Evolutionary conservation across 1,140 invertebrate species (phyloP).

Genomic region (Brachionus calyciflorus): DNA sequence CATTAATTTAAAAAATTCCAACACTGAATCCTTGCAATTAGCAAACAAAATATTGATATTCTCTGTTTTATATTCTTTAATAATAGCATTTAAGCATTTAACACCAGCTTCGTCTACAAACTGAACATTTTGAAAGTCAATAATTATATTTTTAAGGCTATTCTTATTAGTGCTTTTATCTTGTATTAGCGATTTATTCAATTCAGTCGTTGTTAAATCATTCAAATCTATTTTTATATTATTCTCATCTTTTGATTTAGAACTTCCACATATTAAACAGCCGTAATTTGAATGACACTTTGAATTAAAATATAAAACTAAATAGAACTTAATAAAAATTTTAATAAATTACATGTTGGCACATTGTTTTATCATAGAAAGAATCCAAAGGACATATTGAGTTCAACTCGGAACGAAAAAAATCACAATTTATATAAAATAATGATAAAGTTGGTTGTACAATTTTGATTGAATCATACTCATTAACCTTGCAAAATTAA

Average conservation of each 20-base stretch:
- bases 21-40: not conserved
- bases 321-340: no score
- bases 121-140: not conserved
- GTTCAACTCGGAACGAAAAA: not conserved
- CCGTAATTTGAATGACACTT: no score
- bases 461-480: not conserved
- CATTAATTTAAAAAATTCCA: not conserved
- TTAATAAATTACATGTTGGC: not conserved
- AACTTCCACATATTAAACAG: no score
- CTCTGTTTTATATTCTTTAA: not conserved
- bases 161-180: not conserved
- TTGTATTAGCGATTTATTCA: not conserved
- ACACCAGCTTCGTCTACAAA: constrained; percentile 10
- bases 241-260: no score
- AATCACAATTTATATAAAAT: not conserved
- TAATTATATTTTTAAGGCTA: not conserved
- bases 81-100: not conserved
- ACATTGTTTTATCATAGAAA: not conserved
- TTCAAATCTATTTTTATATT: no score
- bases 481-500: not conserved
- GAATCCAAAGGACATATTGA: not conserved
- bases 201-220: not conserved
- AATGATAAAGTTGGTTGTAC: not conserved
- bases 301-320: no score
- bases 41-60: not conserved